Base-by-base conservation (phyloP, 2,888 invertebrate species). In the Protodeltote pygarga region DNA sequence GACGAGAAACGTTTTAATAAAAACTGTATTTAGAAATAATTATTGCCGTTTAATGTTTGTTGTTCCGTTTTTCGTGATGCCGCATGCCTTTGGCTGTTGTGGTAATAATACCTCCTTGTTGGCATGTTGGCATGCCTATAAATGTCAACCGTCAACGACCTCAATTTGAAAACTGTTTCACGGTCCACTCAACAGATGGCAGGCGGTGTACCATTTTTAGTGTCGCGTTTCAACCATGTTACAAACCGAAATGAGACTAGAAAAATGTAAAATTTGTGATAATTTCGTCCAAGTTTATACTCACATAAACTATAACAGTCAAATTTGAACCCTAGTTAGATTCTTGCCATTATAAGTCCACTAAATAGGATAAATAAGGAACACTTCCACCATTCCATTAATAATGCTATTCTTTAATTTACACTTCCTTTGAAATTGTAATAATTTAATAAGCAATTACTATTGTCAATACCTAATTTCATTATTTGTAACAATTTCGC, bases 101-200 rank as follows among this genome's bases (percentile, higher is more conserved):
- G 11, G 34, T 47, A 62, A 51, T 57, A 37, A 24, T 28, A 47
- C 42, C 57, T 55, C 63, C 58, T 47, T 57, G 46, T 40, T 45
- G 37, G 31, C 57, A 60, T 57, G 46, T 40, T 45, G 37, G 31
- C 57, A 60, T 45, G 34, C 32, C 31, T 37, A 3, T 35, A 53
- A 63, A 62, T 53, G 58, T 63, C 63, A 62, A 45, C 48, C 34
- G 65, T 44, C 66, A 54, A 49, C 33, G 65, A 65, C 54, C 65
- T 62, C 38, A 34, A 47, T 53, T 27, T 11, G 3, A 53, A 54
- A 27, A 39, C 21, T 41, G 42, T 51, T 46, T 33, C 15, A 34
- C 48, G 34, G 16, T 31, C 23, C 29, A 21, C 40, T 23, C 34
- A 39, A 57, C 57, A 66, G 64, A 65, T 66, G 67, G 60, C 57